Percentiles rank a stretch among this genome's conserved stretches.
Evolutionary conservation across 1,140 invertebrate species (phyloP).

Genomic region (Drosophila funebris): DNA sequence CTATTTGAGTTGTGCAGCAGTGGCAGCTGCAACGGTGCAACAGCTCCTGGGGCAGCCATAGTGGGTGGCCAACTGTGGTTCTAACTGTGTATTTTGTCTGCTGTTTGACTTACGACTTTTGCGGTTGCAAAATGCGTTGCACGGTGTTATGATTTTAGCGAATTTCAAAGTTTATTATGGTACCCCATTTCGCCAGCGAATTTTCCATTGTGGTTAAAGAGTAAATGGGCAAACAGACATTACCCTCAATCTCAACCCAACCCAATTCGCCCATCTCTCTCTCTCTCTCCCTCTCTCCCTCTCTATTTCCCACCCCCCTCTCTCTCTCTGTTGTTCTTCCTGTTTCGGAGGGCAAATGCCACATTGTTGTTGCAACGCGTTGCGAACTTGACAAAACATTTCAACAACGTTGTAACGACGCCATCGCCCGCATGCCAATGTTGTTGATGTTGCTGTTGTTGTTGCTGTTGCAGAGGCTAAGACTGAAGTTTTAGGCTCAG

Average conservation of each 20-base stretch:
- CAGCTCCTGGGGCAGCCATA: constrained; percentile 47
- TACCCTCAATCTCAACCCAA: constrained; percentile 3
- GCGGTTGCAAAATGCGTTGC: constrained; percentile 64
- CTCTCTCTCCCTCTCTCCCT: background rate
- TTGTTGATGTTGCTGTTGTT: constrained; percentile 47
- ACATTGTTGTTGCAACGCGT: constrained; percentile 68
- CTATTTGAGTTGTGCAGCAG: constrained; percentile 64
- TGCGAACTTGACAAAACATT: constrained; percentile 82
- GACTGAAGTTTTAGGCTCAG: constrained; percentile 73
- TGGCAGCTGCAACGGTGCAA: constrained; percentile 30
- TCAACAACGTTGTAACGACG: constrained; percentile 74
- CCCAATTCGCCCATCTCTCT: too few species aligned
- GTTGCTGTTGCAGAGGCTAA: constrained; percentile 41
- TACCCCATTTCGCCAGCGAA: constrained; percentile 16
- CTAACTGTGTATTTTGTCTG: constrained; percentile 34
- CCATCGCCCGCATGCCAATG: constrained; percentile 74
- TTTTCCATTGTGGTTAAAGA: constrained; percentile 63
- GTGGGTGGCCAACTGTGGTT: constrained; percentile 22
- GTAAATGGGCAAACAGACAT: constrained; percentile 54
- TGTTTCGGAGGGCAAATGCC: constrained; percentile 67
- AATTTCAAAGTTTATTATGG: constrained; percentile 67
- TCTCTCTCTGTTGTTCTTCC: background rate
- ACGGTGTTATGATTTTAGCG: constrained; percentile 72
- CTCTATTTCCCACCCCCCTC: background rate
- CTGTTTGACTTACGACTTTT: constrained; percentile 79